Conservation (phyloP, 2,888 invertebrate genomes). For the Hyppa rectilinea region DNA sequence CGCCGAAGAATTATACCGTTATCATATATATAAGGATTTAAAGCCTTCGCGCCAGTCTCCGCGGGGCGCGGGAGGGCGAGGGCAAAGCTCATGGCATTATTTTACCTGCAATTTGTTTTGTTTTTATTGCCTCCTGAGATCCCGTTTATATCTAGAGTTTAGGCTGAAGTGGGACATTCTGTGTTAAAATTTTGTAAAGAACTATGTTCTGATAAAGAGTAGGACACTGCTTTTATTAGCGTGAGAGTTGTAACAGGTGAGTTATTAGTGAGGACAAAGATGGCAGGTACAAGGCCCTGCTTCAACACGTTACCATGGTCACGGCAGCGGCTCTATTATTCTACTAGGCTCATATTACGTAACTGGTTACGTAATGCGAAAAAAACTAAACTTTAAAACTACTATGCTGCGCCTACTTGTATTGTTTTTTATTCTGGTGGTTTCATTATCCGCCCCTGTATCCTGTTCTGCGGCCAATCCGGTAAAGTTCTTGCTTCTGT, state of each 20-base stretch:
- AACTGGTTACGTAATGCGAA: too few species aligned
- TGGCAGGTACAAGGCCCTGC: too few species aligned
- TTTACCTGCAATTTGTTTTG: slow-evolving; percentile 87
- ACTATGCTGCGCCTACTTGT: neutral
- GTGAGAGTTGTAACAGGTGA: neutral
- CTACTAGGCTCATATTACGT: too few species aligned
- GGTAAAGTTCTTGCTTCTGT: neutral
- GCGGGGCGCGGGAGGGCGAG: slow-evolving; percentile 25
- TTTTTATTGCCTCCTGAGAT: slow-evolving; percentile 79
- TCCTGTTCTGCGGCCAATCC: too few species aligned
- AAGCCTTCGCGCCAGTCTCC: slow-evolving; percentile 72
- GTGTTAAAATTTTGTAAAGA: slow-evolving; percentile 3
- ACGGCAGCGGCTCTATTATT: too few species aligned
- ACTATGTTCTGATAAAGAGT: neutral
- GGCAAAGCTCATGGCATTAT: slow-evolving; percentile 79
- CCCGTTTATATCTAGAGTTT: slow-evolving; percentile 45
- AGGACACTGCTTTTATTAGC: neutral
- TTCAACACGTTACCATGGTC: too few species aligned
- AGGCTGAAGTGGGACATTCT: slow-evolving; percentile 35
- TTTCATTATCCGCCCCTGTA: neutral
- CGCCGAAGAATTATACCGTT: slow-evolving; percentile 83
- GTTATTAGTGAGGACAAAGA: too few species aligned
- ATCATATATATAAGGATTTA: slow-evolving; percentile 89
- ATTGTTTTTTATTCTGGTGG: neutral
- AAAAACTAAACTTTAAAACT: too few species aligned